Conservation (phyloP, 2,888 invertebrate genomes). For the Mesopsocus fuscifrons region DNA sequence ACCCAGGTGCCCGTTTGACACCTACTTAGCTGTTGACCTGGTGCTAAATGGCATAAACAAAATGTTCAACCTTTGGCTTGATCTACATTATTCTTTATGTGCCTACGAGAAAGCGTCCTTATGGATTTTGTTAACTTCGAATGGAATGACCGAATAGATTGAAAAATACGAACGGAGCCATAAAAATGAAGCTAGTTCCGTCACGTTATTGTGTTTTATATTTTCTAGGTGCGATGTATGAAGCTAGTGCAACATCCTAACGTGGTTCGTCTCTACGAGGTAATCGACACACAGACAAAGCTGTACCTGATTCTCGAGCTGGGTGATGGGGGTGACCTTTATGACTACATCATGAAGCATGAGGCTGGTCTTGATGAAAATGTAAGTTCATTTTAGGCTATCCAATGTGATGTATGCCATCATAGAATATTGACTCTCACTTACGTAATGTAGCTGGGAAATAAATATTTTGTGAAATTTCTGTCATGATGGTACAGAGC, state of each 20-base stretch:
- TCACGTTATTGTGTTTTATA: no score
- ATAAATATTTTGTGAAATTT: background rate
- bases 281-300: constrained; percentile 98
- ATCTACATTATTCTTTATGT: no score
- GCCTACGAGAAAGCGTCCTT: no score
- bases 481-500: no score
- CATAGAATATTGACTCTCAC: background rate
- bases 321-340: constrained; percentile 96
- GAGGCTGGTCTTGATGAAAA: constrained; percentile 67
- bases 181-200: no score
- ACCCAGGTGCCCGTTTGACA: no score
- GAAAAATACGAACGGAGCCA: no score
- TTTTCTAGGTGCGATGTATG: constrained; percentile 82
- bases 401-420: background rate
- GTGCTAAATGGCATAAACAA: no score
- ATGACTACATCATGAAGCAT: constrained; percentile 95
- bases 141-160: no score
- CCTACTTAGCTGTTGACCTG: background rate
- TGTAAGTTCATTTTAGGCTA: constrained; percentile 16
- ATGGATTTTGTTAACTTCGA: no score
- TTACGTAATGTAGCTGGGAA: background rate
- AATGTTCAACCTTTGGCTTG: no score
- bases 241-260: constrained; percentile 98
- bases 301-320: constrained; percentile 90
- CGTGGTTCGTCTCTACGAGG: constrained; percentile 94